Base-by-base conservation (phyloP, 2,113 vertebrate genomes). In the Eleginops maclovinus region DNA sequence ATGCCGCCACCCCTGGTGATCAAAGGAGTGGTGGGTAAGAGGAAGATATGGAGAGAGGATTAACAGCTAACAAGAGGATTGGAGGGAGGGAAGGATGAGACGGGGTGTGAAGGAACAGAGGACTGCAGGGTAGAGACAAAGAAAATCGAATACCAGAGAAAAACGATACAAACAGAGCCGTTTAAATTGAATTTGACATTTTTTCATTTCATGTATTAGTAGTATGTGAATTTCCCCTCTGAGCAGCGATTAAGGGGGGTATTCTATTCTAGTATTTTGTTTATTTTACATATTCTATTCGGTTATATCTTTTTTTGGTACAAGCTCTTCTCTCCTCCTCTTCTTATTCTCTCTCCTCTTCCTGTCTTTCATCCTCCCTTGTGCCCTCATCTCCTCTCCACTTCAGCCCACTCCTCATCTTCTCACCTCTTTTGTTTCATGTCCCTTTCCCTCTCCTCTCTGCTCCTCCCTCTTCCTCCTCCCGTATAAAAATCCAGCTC, bases 1-100 rank as follows among this genome's bases (percentile, higher is more conserved):
- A 84, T 79, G 70, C 72, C n/a, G 40, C 83, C 77, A 82, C 79
- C 81, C 74, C 46, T 21, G 46, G 54, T 88, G 91, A 92, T 92
- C 90, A 93, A 92, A 93, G 91, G 62, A 79, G 49, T 5, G 21
- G 67, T 53, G 72, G 64, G 63, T 70, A 58, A 75, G 41, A 63
- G 77, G 84, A 56, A 62, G 73, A 58, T 70, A 84, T 51, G 15
- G 67, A 79, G 68, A 78, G 77, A 82, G 89, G 75, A 88, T 87
- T 87, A 86, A 49, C 21, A 16, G 56, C 71, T 72, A 86, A 79
- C 83, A 80, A 84, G 67, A 79, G 55, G 62, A 83, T 70, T 62
- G 74, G 71, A 58, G 72, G 54, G 50, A 60, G 64, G 54, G 54
- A 62, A 51, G 66, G 75, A 79, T 2, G 43, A 21, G 9, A 21